Percentiles rank a stretch among this genome's conserved stretches.
Conservation (phyloP, 2,888 invertebrate genomes). For the Pristionchus mayeri region DNA sequence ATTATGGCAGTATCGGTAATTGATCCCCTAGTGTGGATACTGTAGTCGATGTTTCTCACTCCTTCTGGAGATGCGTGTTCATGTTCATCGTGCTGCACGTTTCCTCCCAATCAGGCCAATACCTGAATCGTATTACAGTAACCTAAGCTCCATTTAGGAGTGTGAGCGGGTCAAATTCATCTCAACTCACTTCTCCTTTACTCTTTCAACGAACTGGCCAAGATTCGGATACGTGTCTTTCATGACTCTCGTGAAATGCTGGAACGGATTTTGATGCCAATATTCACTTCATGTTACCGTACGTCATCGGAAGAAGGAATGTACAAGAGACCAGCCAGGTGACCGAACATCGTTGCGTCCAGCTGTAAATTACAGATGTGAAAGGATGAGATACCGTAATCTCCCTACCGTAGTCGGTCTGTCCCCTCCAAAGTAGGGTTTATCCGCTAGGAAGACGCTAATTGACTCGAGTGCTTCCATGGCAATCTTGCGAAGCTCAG, state of each 20-base stretch:
- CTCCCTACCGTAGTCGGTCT: not conserved
- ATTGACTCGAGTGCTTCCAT: not conserved
- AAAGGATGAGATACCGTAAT: not conserved
- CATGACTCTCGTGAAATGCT: not conserved
- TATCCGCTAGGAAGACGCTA: not conserved
- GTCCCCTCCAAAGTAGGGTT: constrained; percentile 29
- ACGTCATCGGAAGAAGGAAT: constrained; percentile 3
- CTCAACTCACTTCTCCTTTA: not conserved
- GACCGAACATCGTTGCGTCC: constrained; percentile 31
- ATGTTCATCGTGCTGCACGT: constrained; percentile 44
- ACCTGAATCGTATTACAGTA: constrained; percentile 12
- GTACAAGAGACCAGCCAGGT: constrained; percentile 27
- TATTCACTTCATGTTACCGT: not conserved
- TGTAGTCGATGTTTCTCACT: not conserved
- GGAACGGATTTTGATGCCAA: not conserved
- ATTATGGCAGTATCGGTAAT: no score
- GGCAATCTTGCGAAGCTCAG: not conserved
- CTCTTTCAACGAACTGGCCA: not conserved
- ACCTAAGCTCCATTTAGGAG: not conserved
- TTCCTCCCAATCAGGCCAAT: constrained; percentile 48
- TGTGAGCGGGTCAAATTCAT: no score
- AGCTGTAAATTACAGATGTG: not conserved
- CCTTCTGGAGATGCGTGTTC: constrained; percentile 16
- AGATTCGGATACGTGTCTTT: constrained; percentile 11
- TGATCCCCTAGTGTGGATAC: no score